Percentiles rank a stretch among this genome's conserved stretches.
Conservation (phyloP, 2,888 invertebrate genomes). For the Polyommatus icarus region DNA sequence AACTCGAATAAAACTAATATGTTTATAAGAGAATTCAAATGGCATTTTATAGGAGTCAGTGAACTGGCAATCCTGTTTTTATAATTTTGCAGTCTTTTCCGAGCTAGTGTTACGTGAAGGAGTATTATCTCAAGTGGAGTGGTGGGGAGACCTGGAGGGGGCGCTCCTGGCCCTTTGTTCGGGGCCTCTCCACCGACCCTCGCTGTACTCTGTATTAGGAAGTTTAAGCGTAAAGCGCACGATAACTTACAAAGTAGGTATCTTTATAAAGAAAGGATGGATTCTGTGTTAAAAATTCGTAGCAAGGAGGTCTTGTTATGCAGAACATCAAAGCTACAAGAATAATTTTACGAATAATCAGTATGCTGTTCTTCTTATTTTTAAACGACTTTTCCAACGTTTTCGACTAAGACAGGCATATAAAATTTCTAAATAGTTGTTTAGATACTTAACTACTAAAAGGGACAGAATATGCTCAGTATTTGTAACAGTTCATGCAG, state of each 20-base stretch:
- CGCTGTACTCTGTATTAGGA: slow-evolving; percentile 36
- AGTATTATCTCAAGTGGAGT: slow-evolving; percentile 60
- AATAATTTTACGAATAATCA: neutral
- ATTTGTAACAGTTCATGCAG: neutral
- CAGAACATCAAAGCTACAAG: neutral
- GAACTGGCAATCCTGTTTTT: slow-evolving; percentile 47
- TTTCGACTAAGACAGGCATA: no score
- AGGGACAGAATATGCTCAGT: neutral
- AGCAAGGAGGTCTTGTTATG: neutral
- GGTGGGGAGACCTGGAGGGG: slow-evolving; percentile 65
- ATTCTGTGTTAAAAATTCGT: neutral
- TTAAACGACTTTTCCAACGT: no score
- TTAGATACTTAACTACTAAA: no score
- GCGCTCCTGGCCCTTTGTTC: slow-evolving; percentile 62
- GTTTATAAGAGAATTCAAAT: slow-evolving; percentile 4
- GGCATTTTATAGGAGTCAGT: slow-evolving; percentile 37
- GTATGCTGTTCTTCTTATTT: no score
- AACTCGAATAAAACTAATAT: neutral
- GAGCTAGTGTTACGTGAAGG: slow-evolving; percentile 62
- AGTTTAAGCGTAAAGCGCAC: slow-evolving; percentile 29
- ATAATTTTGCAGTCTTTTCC: slow-evolving; percentile 53
- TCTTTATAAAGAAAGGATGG: neutral
- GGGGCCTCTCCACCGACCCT: slow-evolving; percentile 40
- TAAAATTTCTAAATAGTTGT: no score
- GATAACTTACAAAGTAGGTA: neutral